Evolutionary conservation across 2,113 vertebrate species (phyloP).

Genomic region (Vanacampus margaritifer): DNA sequence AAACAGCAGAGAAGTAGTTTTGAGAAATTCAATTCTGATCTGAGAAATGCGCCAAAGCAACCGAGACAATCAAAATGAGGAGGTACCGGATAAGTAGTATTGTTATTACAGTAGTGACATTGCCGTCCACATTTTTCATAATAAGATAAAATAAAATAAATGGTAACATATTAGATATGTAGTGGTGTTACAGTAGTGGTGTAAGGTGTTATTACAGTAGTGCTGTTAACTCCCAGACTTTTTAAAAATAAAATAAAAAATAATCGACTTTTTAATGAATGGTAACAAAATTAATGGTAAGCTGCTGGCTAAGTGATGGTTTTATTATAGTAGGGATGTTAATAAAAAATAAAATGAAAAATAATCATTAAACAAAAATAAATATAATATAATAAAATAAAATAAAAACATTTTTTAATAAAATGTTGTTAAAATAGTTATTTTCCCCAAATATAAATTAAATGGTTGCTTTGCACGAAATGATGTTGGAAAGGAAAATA

Average conservation of each 20-base stretch:
- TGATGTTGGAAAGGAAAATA: not conserved
- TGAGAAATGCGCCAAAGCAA: not conserved
- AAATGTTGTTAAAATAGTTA: not conserved
- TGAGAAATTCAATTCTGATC: not conserved
- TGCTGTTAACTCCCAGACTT: too few species aligned
- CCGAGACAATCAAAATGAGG: too few species aligned
- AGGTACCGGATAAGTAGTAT: not conserved
- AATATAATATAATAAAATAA: not conserved
- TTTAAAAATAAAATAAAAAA: too few species aligned
- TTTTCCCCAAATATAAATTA: not conserved
- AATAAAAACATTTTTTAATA: not conserved
- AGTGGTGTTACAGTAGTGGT: too few species aligned
- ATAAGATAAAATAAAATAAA: too few species aligned
- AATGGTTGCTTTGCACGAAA: not conserved
- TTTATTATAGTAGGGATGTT: not conserved
- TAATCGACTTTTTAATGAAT: too few species aligned
- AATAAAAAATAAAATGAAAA: not conserved
- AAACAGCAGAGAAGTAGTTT: too few species aligned
- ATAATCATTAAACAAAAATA: not conserved
- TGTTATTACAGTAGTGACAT: not conserved
- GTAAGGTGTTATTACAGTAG: too few species aligned
- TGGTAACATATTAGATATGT: too few species aligned
- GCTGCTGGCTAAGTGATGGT: not conserved
- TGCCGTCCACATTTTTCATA: too few species aligned
- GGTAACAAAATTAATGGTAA: not conserved